Base-by-base conservation (phyloP, 2,113 vertebrate genomes). In the Morphnarchus princeps region DNA sequence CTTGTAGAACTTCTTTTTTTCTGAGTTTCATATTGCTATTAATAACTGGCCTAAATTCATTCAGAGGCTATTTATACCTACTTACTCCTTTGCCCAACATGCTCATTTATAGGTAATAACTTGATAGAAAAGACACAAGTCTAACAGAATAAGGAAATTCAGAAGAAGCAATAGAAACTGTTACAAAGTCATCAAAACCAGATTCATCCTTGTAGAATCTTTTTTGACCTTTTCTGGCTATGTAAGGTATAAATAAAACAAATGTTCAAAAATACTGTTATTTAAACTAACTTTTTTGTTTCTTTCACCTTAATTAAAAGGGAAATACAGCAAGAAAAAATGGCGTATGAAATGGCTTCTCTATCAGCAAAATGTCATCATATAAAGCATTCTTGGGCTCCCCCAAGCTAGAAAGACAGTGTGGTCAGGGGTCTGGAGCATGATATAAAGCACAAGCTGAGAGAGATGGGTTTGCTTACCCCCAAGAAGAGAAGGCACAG, bases 81-180 rank as follows among this genome's bases (percentile, higher is more conserved):
- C 43, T 45, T 5, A 5, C 58, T 69, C 42, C 80, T 87, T 58
- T 81, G 80, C 80, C 82, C 84, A 58, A 18, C 4, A 7, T 3
- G 26, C 3, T 93, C 69, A 6, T 49, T 73, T 14, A 6, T 2
- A 57, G 78, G 57, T 61, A 43, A 18, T 38, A 70, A 5, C 32
- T 47, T 29, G 28, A 19, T 0, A 45, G 78, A 34, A 34, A 0
- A 34, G 42, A n/a, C 42, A 29, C 34, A 24, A 25, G 17, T 3
- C 57, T 34, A 57, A 59, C 9, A 28, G 25, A 21, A n/a, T 5
- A 25, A 10, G 79, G 70, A 77, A 69, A 47, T 11, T 47, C 49
- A 50, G 58, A 12, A 65, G 78, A 13, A 62, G 21, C 20, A 8
- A 43, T 0, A 34, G n/a, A 58, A 93, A 22, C 14, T 18, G 6